phyloP scores from a whole-genome alignment of 2,797 vertebrate species.

The Triplophysa yarkandensis region DNA sequence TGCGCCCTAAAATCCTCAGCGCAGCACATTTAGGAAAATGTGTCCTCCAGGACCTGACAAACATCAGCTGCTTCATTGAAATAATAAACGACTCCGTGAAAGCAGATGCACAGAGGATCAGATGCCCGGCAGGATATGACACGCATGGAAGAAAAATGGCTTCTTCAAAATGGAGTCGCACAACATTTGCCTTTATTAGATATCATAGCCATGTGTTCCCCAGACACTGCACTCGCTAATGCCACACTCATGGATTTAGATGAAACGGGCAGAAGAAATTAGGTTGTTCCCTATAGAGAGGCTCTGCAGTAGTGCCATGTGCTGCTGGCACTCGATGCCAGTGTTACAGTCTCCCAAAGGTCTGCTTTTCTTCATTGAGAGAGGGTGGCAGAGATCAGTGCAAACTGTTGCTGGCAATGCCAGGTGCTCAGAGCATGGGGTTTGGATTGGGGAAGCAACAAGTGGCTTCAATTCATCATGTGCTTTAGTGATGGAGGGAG shows the following conservation, averaged over 20 bases:
- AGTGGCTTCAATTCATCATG: constrained; percentile 31
- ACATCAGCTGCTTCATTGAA: constrained; percentile 31
- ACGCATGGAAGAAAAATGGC: constrained; percentile 63
- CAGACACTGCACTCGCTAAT: constrained; percentile 13
- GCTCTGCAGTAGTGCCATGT: constrained; percentile 29
- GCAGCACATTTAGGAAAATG: constrained; percentile 14
- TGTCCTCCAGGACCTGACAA: constrained; percentile 15
- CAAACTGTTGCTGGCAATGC: constrained; percentile 1
- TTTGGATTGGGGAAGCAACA: constrained; percentile 22
- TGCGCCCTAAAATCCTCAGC: background rate
- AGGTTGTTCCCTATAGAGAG: constrained; percentile 14
- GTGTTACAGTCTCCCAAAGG: constrained; percentile 12
- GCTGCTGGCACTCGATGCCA: constrained; percentile 12
- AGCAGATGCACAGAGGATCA: constrained; percentile 14
- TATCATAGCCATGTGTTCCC: constrained; percentile 47
- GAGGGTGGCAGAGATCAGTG: constrained; percentile 24
- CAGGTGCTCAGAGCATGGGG: constrained; percentile 3
- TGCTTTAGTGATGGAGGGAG: constrained; percentile 14
- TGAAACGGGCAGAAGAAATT: constrained; percentile 51
- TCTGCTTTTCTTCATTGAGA: constrained; percentile 21
- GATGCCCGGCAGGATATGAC: constrained; percentile 56
- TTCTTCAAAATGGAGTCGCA: constrained; percentile 66
- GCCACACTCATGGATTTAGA: constrained; percentile 36
- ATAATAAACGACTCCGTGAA: constrained; percentile 39
- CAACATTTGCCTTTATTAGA: constrained; percentile 72